These are phyloP conservation scores for Drosophila meridionalis DNA, from an alignment of 2,888 invertebrate species.

Conservation along the genomic window DNA sequence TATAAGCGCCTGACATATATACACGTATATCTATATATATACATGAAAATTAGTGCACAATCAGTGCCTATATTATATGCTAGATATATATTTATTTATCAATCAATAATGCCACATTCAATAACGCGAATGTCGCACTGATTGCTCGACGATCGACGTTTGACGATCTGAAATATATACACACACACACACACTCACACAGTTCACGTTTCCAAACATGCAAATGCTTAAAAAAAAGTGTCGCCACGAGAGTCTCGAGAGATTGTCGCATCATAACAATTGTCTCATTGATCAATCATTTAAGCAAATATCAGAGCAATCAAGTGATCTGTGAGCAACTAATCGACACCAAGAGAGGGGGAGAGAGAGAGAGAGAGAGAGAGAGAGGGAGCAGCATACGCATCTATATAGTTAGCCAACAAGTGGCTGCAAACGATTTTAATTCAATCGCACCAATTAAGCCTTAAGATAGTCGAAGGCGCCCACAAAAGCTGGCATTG, in stretches of 20 bases:
- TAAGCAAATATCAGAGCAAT: conserved; percentile 69
- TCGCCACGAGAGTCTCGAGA: conserved; percentile 15
- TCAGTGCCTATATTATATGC: conserved; percentile 11
- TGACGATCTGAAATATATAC: conserved; percentile 13
- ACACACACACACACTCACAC: background rate
- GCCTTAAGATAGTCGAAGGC: conserved; percentile 59
- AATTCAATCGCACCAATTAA: conserved; percentile 85
- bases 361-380: too few species aligned
- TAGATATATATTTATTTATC: conserved; percentile 57
- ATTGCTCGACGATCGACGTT: conserved; percentile 42
- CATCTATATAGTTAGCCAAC: conserved; percentile 29
- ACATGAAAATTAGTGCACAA: conserved; percentile 39
- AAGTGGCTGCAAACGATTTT: conserved; percentile 82
- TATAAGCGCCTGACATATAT: conserved; percentile 43
- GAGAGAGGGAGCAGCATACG: background rate
- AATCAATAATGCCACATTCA: conserved; percentile 61
- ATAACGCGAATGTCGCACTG: conserved; percentile 50
- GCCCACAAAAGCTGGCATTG: conserved; percentile 58
- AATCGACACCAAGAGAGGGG: conserved; percentile 66
- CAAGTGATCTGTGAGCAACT: conserved; percentile 80
- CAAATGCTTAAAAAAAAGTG: conserved; percentile 62
- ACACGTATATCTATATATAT: background rate
- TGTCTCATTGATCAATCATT: conserved; percentile 83
- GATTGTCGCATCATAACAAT: conserved; percentile 54
- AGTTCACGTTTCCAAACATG: conserved; percentile 45